Evolutionary conservation across 1,140 invertebrate species (phyloP), one percentile per base, ranked within the genome.

Genomic region (Trypoxylus dichotomus): DNA sequence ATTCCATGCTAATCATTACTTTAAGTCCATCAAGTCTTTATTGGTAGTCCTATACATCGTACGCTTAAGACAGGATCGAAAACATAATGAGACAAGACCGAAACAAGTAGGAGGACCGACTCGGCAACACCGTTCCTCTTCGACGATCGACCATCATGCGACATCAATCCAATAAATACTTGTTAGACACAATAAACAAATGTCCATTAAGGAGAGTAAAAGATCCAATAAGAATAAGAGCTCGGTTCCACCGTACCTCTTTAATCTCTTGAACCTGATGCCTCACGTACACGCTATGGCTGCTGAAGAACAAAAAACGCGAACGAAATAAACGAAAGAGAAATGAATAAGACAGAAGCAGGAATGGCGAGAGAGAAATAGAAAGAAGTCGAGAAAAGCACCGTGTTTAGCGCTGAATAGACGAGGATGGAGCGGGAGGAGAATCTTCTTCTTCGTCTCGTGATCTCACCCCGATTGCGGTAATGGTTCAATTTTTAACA

Each of bases 401-500:
- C n/a, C 15, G 21, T 27, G 60, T 10, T 19, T 29, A 68, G 60
- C 5, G 32, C 32, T 8, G 32, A 37, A 37, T 37, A 37, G 32
- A 68, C 6, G 60, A 68, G 27, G 60, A 68, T 29, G 60, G 60
- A 68, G 15, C 21, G 60, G 68, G 63, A 71, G 21, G 63, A n/a
- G n/a, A 27, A 71, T 32, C 24, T 3, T 32, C 29, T 71, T 29
- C 63, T 71, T 68, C 60, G 60, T 42, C 24, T 68, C 60, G 60
- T 42, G 83, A 84, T 84, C 80, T 25, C 76, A 79, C 77, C 78
- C 79, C 77, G 83, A 84, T 84, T 84, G 81, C 80, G 74, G 82
- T 84, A 85, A 85, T 85, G 82, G 83, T 85, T 85, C 82, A 85
- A 85, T 85, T 84, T 85, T 85, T 85, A 83, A 85, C 84, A 81